These are phyloP conservation scores for Tachina grossa DNA, from an alignment of 2,888 invertebrate species.

Conservation along the genomic window DNA sequence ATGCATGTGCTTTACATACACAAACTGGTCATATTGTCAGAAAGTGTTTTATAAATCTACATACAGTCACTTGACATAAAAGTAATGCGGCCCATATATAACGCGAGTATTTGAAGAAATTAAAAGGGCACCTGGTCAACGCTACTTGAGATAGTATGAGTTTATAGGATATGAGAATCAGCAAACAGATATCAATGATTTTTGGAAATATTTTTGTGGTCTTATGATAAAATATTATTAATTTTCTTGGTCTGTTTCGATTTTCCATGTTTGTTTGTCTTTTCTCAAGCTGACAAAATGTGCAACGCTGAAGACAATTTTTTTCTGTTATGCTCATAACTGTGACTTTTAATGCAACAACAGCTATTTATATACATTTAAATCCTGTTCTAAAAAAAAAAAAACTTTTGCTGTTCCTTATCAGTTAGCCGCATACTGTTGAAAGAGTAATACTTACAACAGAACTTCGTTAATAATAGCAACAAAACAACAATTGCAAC, in stretches of 20 bases:
- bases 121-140: not conserved
- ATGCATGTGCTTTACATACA: slow-evolving; percentile 9
- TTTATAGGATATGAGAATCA: no score
- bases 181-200: no score
- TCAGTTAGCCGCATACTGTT: slow-evolving; percentile 6
- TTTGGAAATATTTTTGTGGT: no score
- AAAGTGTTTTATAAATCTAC: not conserved
- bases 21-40: slow-evolving; percentile 12
- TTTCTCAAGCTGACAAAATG: no score
- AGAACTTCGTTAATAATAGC: slow-evolving; percentile 54
- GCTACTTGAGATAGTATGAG: not conserved
- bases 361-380: no score
- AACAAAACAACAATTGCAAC: slow-evolving; percentile 38
- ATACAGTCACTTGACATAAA: not conserved
- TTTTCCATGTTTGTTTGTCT: no score
- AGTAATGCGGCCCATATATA: not conserved
- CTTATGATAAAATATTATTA: not conserved
- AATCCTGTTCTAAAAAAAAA: no score
- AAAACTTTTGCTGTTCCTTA: not conserved
- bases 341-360: no score
- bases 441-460: slow-evolving; percentile 41
- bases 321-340: no score
- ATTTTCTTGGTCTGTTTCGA: not conserved
- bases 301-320: no score
- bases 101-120: not conserved